Evolutionary conservation across 2,888 invertebrate species (phyloP).

Genomic region (Liposcelis brunnea): DNA sequence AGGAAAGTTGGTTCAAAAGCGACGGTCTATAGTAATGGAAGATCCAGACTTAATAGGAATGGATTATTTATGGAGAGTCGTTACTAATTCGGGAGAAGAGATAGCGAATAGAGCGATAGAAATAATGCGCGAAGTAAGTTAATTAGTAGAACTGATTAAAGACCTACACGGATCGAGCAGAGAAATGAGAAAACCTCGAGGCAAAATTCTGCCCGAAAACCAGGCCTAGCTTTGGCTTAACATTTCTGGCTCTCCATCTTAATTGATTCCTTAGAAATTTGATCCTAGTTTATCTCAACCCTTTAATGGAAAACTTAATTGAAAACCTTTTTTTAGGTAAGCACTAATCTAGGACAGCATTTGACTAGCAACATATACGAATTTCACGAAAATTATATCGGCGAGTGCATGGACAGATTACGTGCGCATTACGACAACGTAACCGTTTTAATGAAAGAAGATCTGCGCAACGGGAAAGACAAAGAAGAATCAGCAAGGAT

Average conservation of each 20-base stretch:
- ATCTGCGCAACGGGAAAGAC: constrained; percentile 13
- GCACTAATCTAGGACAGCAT: constrained; percentile 80
- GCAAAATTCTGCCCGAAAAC: no score
- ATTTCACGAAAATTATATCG: constrained; percentile 84
- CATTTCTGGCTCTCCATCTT: no score
- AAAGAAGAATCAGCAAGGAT: neutral
- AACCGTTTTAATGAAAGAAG: constrained; percentile 32
- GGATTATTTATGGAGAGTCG: constrained; percentile 90
- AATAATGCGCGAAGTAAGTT: constrained; percentile 57
- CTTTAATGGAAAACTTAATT: no score
- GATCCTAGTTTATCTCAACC: no score
- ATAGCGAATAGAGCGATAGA: constrained; percentile 86
- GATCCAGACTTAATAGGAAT: constrained; percentile 89
- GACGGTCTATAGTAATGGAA: constrained; percentile 73
- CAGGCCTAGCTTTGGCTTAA: no score
- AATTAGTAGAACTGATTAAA: no score
- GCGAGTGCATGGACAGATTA: constrained; percentile 78
- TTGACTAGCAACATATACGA: constrained; percentile 58
- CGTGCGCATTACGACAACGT: constrained; percentile 75
- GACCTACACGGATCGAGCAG: no score
- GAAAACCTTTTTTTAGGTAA: constrained; percentile 36
- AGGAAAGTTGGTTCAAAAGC: constrained; percentile 73
- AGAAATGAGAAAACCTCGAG: no score
- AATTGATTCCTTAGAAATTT: no score
- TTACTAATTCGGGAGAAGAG: constrained; percentile 79